Evolutionary conservation across 2,113 vertebrate genomes (phyloP).

Genomic region (Aphyosemion australe): DNA sequence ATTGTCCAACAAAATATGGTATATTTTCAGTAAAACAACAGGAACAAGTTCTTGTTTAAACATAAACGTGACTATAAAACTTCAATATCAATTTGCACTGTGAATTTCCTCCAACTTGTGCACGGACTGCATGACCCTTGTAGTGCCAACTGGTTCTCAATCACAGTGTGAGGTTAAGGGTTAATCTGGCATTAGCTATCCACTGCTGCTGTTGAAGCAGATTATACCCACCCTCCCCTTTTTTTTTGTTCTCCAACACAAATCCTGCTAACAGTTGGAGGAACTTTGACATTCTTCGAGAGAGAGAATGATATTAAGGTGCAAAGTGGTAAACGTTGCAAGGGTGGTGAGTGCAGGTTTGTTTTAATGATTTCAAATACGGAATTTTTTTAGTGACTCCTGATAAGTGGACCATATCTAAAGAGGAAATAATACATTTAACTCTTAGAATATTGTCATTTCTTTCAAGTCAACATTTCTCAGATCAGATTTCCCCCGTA

Average conservation of each 20-base stretch:
- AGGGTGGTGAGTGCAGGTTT: neutral
- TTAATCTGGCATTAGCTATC: constrained; percentile 37
- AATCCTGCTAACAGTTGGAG: constrained; percentile 39
- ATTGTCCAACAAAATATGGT: neutral
- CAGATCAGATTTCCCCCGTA: neutral
- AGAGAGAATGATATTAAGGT: constrained; percentile 16
- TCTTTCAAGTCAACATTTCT: neutral
- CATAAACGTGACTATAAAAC: neutral
- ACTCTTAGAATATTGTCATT: no score
- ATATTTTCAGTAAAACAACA: neutral
- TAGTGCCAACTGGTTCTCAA: constrained; percentile 20
- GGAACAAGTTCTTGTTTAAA: no score
- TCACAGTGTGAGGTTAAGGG: constrained; percentile 5
- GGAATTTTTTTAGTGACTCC: no score
- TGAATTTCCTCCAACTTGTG: neutral
- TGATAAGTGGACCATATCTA: no score
- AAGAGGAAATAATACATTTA: no score
- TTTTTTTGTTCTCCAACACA: neutral
- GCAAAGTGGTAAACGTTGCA: constrained; percentile 12
- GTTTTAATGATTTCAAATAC: constrained; percentile 2
- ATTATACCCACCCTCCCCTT: constrained; percentile 27
- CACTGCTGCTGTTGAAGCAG: constrained; percentile 37
- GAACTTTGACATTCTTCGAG: constrained; percentile 27
- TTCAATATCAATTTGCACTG: neutral
- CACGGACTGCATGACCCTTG: constrained; percentile 1